Evolutionary conservation across 2,113 vertebrate genomes (phyloP), one percentile per base, ranked within the genome.

Genomic region (Epinephelus cyanopodus): DNA sequence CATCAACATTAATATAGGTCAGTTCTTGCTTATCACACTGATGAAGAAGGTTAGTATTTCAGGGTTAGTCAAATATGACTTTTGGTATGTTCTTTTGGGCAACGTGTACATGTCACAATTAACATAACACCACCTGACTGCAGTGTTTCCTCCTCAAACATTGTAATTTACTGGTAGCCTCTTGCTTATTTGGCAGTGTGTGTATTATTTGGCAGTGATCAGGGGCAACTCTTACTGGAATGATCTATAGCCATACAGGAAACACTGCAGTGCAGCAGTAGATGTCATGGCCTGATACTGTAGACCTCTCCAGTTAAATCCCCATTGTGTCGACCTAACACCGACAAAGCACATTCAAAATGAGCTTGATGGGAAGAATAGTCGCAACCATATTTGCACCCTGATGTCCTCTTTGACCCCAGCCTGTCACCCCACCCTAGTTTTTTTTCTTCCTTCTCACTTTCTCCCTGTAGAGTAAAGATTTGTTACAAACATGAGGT

Each of bases 211-310:
- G 42, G 4, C 42, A 62, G 11, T 50, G 27, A 70, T 6, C 19
- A 39, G 50, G 47, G 7, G 0, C 8, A 53, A 1, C 5, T 6
- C 14, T 79, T 3, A 12, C 63, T 70, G 56, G 66, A 77, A 60
- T 63, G 48, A 58, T 84, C 48, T 54, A 0, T 25, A 73, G 74
- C n/a, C 7, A 58, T 2, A 65, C 67, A 79, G 73, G 70, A 89
- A 85, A 84, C 64, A 66, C 62, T 87, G 71, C 68, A 69, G 57
- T 17, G 15, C 60, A 86, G 15, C 54, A 88, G 37, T 27, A 47
- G 11, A 73, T 76, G 58, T 66, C 48, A 42, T 64, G 1, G 39
- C 1, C 74, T 70, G 33, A 52, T 65, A 54, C 2, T 56, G 18
- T 53, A 63, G 18, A 52, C 15, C 42, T 56, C 11, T 83, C 25